Evolutionary conservation across 2,888 invertebrate species (phyloP), one percentile per base, ranked within the genome.

Genomic region (Andrena haemorrhoa): DNA sequence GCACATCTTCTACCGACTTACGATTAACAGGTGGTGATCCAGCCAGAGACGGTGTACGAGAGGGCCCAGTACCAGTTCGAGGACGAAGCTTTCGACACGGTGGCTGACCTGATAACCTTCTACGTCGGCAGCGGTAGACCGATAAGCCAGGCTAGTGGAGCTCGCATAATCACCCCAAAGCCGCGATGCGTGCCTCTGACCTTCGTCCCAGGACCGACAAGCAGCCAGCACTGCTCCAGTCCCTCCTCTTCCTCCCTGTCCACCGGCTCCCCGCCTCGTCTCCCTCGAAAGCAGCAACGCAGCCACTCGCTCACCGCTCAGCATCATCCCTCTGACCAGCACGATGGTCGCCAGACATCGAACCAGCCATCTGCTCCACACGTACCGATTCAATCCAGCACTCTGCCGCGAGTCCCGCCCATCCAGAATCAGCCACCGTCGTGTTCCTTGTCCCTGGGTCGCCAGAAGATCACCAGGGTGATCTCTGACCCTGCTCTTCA

Each of bases 61-160:
- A 95, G 97, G 88, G 97, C 98, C 41, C 98, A 98, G 92, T 99
- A 97, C 93, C 98, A 98, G 92, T 98, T 99, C 93, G 99, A 99
- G 94, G 98, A 98, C 91, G 98, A 98, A 92, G 97, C 97, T 0
- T 99, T 98, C 92, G 98, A 98, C 92, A 98, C 98, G 2, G 98
- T 99, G 26, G 97, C 98, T 0, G 98, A 98, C 94, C 95, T 99
- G 75, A 98, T 99, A 84, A 98, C 98, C 6, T 98, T 97, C 86
- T 98, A 99, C 93, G 98, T 98, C 31, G 98, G 98, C 1, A 98
- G 98, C 63, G 97, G 97, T 23, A 97, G 98, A 91, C 96, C 98
- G 0, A 97, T 99, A 91, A 98, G 98, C 1, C 96, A 96, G 6
- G 97, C 97, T 0, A 98, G 98, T 1, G 98, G 98, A 0, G 98